Base-by-base conservation (phyloP, 1,140 invertebrate genomes). In the Heliconius himera region DNA sequence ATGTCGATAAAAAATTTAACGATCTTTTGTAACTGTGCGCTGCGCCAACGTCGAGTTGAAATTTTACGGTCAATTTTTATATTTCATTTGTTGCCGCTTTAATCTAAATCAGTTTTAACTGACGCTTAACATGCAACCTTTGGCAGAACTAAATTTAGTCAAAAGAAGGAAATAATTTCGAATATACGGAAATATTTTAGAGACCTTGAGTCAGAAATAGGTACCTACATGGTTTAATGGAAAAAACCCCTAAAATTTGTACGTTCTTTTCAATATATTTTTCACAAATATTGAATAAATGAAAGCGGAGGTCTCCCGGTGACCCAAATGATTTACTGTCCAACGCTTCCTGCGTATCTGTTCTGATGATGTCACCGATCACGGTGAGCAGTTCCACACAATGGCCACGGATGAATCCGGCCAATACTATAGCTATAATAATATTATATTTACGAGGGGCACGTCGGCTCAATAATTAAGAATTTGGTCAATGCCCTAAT, bases 61-160 rank as follows among this genome's bases (percentile, higher is more conserved):
- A 93, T 94, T 94, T 93, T 92, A 94, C 88, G 92, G 92, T 82
- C 88, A 92, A 93, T 93, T 93, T 94, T 93, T 93, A 88, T 90
- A 89, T 91, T 88, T 89, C 87, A 87, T 91, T 26, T 90, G 85
- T 88, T 84, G 86, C 88, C 89, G 90, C 82, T 91, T 92, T 92
- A 92, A 93, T 92, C 89, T 91, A 88, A 88, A 89, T 78, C 84
- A 79, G 82, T 82, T 88, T 87, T 89, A 92, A 94, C 86, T 90
- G 88, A 86, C 78, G 79, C 74, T 88, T 73, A 81, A 87, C 91
- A 94, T 89, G 93, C 92, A 83, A 94, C 73, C 85, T 78, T 85
- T 85, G 80, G 83, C 86, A 91, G 81, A 76, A 85, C 83, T 76
- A 81, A 85, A 91, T 91, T 91, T 91, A 89, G 90, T 92, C 87